Percentiles rank a stretch among this genome's conserved stretches.
Conservation (phyloP, 2,888 invertebrate genomes). For the Thysanoteuthis rhombus region DNA sequence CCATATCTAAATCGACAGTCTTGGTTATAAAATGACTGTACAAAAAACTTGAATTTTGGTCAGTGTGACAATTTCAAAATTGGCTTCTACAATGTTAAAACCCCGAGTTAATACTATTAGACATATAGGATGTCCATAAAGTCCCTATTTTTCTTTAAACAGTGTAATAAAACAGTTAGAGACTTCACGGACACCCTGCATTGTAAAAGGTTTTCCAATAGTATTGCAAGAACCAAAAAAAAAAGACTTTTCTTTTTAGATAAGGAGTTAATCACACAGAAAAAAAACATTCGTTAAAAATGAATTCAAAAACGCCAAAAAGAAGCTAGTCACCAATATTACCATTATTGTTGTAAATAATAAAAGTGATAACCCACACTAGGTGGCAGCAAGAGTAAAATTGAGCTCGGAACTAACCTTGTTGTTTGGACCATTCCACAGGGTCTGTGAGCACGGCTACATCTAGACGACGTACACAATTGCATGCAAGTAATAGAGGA, state of each 20-base stretch:
- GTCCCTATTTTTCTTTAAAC: too few species aligned
- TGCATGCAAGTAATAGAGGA: slow-evolving; percentile 26
- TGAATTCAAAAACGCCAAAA: neutral
- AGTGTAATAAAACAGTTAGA: too few species aligned
- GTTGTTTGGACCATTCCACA: slow-evolving; percentile 14
- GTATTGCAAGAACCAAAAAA: neutral
- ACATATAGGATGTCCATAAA: too few species aligned
- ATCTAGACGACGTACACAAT: slow-evolving; percentile 31
- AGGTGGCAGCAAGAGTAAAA: neutral
- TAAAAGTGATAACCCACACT: neutral
- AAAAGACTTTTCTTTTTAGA: neutral
- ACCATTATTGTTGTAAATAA: neutral
- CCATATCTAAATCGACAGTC: too few species aligned
- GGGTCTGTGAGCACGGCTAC: slow-evolving; percentile 13
- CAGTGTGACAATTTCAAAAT: too few species aligned
- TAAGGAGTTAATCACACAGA: neutral
- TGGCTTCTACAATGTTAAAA: too few species aligned
- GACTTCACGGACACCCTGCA: too few species aligned
- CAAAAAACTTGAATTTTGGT: too few species aligned
- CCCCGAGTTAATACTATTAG: too few species aligned
- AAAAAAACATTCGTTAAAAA: neutral
- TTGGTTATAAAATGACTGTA: too few species aligned
- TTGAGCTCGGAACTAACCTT: slow-evolving; percentile 29
- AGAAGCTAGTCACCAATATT: neutral
- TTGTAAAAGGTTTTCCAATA: too few species aligned